Percentiles rank a stretch among this genome's conserved stretches.
These are phyloP conservation scores for Atopsyche davidsoni DNA, from an alignment of 1,140 invertebrate genomes.

Conservation along the genomic window DNA sequence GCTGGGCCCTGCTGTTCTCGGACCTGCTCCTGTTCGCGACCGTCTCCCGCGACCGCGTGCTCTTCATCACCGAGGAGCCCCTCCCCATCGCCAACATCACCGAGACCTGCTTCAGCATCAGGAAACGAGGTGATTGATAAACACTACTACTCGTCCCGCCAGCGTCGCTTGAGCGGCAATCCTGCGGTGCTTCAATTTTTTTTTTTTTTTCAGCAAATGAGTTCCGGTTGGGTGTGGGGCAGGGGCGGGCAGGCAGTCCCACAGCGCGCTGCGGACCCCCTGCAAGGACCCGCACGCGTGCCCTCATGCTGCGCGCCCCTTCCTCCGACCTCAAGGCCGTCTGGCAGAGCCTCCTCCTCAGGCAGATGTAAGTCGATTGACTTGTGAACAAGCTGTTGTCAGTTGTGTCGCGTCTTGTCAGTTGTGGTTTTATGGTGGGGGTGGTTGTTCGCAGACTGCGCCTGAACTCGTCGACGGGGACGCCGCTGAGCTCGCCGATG, in stretches of 20 bases:
- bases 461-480: constrained; percentile 56
- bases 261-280: constrained; percentile 60
- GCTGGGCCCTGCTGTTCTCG: constrained; percentile 77
- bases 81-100: constrained; percentile 68
- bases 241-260: constrained; percentile 57
- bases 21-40: constrained; percentile 79
- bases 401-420: neutral
- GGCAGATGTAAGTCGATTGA: constrained; percentile 84
- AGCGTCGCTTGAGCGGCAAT: too few species aligned
- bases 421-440: too few species aligned
- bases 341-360: constrained; percentile 81
- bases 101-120: constrained; percentile 75
- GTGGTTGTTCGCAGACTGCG: constrained; percentile 61
- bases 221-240: constrained; percentile 60
- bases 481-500: constrained; percentile 64
- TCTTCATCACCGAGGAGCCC: constrained; percentile 82
- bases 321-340: constrained; percentile 78
- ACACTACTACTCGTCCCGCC: too few species aligned
- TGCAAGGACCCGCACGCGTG: constrained; percentile 56
- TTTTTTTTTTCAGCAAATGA: constrained; percentile 56
- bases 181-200: too few species aligned
- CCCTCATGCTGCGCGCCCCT: constrained; percentile 68
- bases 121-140: constrained; percentile 74
- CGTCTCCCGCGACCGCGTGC: constrained; percentile 73
- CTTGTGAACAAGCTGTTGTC: too few species aligned